A percentile compares a stretch with the other conserved stretches of the same genome.
Conservation (phyloP, 2,888 invertebrate species). For the Leptinotarsa peninsularis region DNA sequence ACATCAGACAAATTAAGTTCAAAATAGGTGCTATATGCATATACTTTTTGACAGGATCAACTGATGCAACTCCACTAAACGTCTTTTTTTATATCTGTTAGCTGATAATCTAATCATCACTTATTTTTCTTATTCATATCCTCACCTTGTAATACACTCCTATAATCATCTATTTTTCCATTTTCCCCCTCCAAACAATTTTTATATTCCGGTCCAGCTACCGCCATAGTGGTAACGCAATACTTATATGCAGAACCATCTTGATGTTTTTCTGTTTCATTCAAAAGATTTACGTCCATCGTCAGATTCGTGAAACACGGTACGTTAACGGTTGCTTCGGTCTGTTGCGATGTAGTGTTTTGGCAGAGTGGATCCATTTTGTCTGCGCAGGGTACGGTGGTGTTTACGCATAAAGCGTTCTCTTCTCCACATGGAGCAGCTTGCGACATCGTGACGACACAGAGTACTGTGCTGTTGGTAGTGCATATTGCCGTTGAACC, state of each 20-base stretch:
- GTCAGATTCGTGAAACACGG: constrained; percentile 62
- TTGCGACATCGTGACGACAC: constrained; percentile 57
- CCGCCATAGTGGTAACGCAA: constrained; percentile 61
- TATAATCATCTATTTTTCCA: constrained; percentile 43
- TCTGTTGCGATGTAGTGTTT: constrained; percentile 51
- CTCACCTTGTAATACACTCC: constrained; percentile 48
- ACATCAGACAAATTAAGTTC: no score
- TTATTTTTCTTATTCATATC: not conserved
- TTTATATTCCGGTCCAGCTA: constrained; percentile 57
- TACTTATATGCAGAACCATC: constrained; percentile 51
- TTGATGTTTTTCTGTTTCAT: constrained; percentile 41
- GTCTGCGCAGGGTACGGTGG: constrained; percentile 55
- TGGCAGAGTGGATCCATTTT: constrained; percentile 54
- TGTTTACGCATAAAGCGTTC: constrained; percentile 55
- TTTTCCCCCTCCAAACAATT: constrained; percentile 41
- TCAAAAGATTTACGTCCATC: constrained; percentile 54
- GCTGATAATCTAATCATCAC: not conserved
- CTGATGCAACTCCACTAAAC: no score
- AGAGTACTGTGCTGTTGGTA: constrained; percentile 58
- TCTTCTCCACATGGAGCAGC: constrained; percentile 56
- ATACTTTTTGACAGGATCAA: no score
- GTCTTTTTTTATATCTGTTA: no score
- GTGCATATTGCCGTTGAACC: constrained; percentile 59
- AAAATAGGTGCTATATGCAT: no score
- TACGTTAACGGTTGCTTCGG: constrained; percentile 53